Base-by-base conservation (phyloP, 2,113 vertebrate genomes). In the Podarcis raffonei region DNA sequence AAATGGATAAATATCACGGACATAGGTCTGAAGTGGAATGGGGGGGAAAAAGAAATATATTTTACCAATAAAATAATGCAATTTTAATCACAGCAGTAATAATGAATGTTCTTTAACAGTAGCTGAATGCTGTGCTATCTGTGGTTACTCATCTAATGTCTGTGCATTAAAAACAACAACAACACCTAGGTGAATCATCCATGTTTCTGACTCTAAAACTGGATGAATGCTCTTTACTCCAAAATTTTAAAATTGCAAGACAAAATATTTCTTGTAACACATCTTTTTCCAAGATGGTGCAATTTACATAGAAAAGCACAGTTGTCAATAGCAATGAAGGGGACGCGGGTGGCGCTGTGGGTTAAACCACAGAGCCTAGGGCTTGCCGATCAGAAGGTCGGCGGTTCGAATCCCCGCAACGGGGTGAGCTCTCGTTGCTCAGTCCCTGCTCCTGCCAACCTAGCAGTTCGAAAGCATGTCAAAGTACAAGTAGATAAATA, bases 1-100 rank as follows among this genome's bases (percentile, higher is more conserved):
- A 95, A 99, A 99, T 16, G 99, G 99, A 92, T 99, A 99, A 94
- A 99, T 99, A 89, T 99, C 99, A 88, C 99, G 98, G 53, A 99
- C 99, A 0, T 99, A 99, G 2, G 99, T 99, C 99, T 99, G 93
- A 35, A 91, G 87, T 87, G 89, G 85, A 84, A 84, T 90, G 42
- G 42, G 42, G 42, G 39, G 1, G 6, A 1, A 89, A 89, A 27
- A 69, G 30, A 86, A 66, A 22, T 42, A 48, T n/a, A 11, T 89
- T 89, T 90, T 85, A 86, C 42, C 78, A 78, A 78, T 78, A 79
- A 88, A 69, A 30, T 76, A 83, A 87, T 9, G 0, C 39, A 87
- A 89, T 27, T 84, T 6, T 7, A 83, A 72, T 69, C 87, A 20
- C 57, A 79, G 0, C 20, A 5, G 68, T 69, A 59, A 88, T 8